These are phyloP conservation scores for Gavia stellata DNA, from an alignment of 2,113 vertebrate species.

Conservation along the genomic window DNA sequence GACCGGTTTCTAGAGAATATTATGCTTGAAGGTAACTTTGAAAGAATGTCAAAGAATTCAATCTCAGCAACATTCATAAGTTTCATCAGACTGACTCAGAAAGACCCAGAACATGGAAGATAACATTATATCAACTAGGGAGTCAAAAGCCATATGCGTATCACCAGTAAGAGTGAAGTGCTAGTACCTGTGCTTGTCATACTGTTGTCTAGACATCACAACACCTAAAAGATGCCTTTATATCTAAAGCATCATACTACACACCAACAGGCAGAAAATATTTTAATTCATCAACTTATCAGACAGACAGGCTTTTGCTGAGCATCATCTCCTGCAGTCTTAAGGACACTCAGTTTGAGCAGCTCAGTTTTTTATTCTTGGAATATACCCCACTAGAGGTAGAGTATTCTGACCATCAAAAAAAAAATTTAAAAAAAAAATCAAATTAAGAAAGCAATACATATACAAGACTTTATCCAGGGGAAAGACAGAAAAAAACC, in stretches of 20 bases:
- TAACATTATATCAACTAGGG: neutral
- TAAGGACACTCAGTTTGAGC: neutral
- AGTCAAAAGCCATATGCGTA: neutral
- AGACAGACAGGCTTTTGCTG: neutral
- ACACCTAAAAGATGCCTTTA: neutral
- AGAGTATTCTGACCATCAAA: neutral
- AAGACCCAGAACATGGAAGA: neutral
- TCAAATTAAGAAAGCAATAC: neutral
- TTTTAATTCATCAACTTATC: neutral
- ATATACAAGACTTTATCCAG: neutral
- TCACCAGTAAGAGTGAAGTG: neutral
- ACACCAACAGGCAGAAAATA: neutral
- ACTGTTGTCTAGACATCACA: neutral
- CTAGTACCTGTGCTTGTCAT: neutral
- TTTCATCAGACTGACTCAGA: neutral
- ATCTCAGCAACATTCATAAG: neutral
- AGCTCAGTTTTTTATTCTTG: neutral
- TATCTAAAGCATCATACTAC: neutral
- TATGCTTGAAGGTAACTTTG: constrained; percentile 27
- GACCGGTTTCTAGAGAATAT: neutral
- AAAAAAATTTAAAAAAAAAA: neutral
- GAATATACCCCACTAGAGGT: neutral
- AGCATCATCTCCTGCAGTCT: neutral
- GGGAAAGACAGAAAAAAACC: neutral
- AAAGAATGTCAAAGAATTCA: constrained; percentile 17